Base-by-base conservation (phyloP, 64 coral and sea anemone species). In the Montipora foliosa region DNA sequence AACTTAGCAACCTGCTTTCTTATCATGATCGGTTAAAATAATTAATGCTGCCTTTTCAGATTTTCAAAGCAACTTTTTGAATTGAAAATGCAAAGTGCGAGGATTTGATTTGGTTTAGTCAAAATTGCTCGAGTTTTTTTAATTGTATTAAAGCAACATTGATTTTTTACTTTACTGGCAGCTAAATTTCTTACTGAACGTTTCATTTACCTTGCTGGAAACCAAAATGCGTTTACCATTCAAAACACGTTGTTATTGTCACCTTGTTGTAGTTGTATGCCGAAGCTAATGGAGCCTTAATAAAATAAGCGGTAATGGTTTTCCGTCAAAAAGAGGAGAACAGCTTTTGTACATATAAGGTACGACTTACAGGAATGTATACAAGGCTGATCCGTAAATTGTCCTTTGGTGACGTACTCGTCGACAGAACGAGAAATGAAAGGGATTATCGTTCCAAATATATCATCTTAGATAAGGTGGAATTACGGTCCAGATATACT, bases 391-490 rank as follows among this genome's bases (percentile, higher is more conserved):
- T 37, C 37, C 37, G 37, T 37, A 37, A 57, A 6, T 57, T 57
- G 6, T 57, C 29, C 24, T 2, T 37, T 64, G 14, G 14, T 64
- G 57, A 64, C 80, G 57, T 17, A 84, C 25, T 47, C 60, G 46
- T 4, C 5, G 16, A 19, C 76, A 19, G 45, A 47, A 83, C 8
- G 47, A 48, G 46, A 9, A 20, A 19, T 49, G 0, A 67, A 25
- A 47, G 24, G 81, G 7, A 82, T 68, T 85, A 85, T 29, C 6
- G 44, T 21, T 69, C 44, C 6, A 85, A 85, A 72, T 50, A 71
- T 86, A 86, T 86, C 47, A 86, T 22, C 47, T 50, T 71, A 64
- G 11, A 72, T 71, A 72, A 66, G 67, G 82, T 86, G 82, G 71
- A 45, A 64, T 64, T 71, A 22, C 14, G n/a, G 19, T 11, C 6